Conservation (phyloP, 2,888 invertebrate species). For the Byasa hedistus region DNA sequence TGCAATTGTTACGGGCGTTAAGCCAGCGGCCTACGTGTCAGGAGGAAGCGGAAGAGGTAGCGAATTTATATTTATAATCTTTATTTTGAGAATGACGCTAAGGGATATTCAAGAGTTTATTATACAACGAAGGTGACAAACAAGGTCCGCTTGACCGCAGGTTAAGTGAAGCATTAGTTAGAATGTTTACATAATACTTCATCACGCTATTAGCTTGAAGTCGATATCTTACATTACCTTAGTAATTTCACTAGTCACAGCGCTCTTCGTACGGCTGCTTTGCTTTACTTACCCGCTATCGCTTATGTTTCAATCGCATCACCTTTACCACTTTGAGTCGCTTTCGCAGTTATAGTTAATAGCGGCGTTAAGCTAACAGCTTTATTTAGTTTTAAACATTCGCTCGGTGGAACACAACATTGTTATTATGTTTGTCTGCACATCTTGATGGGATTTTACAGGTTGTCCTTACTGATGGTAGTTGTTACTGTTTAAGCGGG, state of each 20-base stretch:
- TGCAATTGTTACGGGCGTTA: constrained; percentile 46
- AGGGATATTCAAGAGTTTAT: too few relatives aligned
- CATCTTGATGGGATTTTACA: constrained; percentile 9
- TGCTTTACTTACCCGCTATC: constrained; percentile 4
- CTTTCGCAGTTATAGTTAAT: constrained; percentile 39
- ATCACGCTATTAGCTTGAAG: too few relatives aligned
- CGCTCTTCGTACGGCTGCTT: too few relatives aligned
- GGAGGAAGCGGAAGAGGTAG: neutral
- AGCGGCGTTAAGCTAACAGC: constrained; percentile 32
- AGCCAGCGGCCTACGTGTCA: neutral
- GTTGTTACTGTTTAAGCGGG: too few relatives aligned
- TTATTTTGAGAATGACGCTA: too few relatives aligned
- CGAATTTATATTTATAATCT: too few relatives aligned
- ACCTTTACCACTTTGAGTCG: constrained; percentile 34
- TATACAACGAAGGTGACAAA: too few relatives aligned
- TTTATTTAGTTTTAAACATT: constrained; percentile 32
- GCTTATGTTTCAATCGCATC: neutral
- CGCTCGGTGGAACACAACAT: constrained; percentile 18
- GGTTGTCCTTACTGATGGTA: neutral
- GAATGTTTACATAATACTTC: too few relatives aligned
- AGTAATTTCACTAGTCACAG: too few relatives aligned
- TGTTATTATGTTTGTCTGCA: constrained; percentile 19
- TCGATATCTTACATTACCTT: too few relatives aligned
- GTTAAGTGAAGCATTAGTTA: too few relatives aligned
- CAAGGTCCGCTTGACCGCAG: too few relatives aligned